Evolutionary conservation across 2,113 vertebrate species (phyloP).

Genomic region (Petaurus breviceps): DNA sequence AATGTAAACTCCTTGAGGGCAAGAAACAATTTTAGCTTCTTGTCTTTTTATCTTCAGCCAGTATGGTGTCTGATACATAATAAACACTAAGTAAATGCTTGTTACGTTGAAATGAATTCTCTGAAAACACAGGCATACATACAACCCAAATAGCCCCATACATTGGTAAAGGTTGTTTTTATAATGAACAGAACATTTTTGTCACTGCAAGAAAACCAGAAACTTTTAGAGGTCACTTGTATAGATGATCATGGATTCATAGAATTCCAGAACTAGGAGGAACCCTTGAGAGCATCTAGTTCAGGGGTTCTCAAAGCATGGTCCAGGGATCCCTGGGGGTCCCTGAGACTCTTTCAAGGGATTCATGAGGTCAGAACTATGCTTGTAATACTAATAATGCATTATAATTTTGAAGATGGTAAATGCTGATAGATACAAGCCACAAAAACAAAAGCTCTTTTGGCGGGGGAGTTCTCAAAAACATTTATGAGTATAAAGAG

Average conservation of each 20-base stretch:
- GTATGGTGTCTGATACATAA: not conserved
- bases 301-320: not conserved
- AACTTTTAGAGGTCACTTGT: not conserved
- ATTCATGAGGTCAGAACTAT: not conserved
- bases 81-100: not conserved
- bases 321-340: not conserved
- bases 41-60: not conserved
- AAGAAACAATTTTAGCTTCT: not conserved
- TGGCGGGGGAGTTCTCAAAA: not conserved
- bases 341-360: not conserved
- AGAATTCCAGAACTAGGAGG: not conserved
- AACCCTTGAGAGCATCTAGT: not conserved
- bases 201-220: not conserved
- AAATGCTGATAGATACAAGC: not conserved
- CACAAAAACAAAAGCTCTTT: not conserved
- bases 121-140: not conserved
- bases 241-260: not conserved
- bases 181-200: not conserved
- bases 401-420: not conserved
- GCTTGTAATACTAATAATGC: not conserved
- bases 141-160: not conserved
- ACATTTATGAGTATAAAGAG: not conserved
- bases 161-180: not conserved
- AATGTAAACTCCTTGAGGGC: not conserved
- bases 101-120: not conserved